These are phyloP conservation scores for Agonum fuliginosum DNA, from an alignment of 2,888 invertebrate genomes.

Conservation along the genomic window DNA sequence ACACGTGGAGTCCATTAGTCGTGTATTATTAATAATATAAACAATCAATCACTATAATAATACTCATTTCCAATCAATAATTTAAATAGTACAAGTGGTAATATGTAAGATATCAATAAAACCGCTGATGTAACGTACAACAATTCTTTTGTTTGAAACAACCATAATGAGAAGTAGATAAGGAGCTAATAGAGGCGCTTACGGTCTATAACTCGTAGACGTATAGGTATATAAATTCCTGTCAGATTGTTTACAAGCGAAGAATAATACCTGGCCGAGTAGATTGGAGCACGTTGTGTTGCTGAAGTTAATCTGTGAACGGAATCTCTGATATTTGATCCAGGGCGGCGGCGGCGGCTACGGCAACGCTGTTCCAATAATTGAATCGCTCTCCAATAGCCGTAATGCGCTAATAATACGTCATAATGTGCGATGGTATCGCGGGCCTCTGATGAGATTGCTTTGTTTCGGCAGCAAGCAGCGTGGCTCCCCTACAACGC, in stretches of 20 bases:
- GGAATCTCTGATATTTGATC: conserved; percentile 69
- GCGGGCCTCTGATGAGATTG: conserved; percentile 73
- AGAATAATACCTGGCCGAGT: conserved; percentile 42
- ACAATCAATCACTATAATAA: background rate
- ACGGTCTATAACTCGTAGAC: background rate
- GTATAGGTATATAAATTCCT: conserved; percentile 41
- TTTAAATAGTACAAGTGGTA: conserved; percentile 27
- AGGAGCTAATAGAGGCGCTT: background rate
- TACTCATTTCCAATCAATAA: background rate
- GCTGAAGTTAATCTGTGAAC: conserved; percentile 63
- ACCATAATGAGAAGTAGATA: conserved; percentile 17
- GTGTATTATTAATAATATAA: too few species aligned
- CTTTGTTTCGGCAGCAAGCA: conserved; percentile 71
- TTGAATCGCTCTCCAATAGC: conserved; percentile 75
- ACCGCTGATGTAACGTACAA: conserved; percentile 13
- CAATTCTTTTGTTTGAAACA: conserved; percentile 35
- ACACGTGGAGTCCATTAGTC: too few species aligned
- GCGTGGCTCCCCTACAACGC: conserved; percentile 39
- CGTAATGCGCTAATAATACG: conserved; percentile 75
- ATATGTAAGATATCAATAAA: conserved; percentile 18
- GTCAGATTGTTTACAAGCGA: conserved; percentile 38
- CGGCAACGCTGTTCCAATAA: conserved; percentile 74
- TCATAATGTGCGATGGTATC: conserved; percentile 73
- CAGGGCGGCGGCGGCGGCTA: conserved; percentile 65
- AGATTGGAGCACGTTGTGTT: conserved; percentile 38